Evolutionary conservation across 2,113 vertebrate species (phyloP).

Genomic region (Formicarius rufipectus): DNA sequence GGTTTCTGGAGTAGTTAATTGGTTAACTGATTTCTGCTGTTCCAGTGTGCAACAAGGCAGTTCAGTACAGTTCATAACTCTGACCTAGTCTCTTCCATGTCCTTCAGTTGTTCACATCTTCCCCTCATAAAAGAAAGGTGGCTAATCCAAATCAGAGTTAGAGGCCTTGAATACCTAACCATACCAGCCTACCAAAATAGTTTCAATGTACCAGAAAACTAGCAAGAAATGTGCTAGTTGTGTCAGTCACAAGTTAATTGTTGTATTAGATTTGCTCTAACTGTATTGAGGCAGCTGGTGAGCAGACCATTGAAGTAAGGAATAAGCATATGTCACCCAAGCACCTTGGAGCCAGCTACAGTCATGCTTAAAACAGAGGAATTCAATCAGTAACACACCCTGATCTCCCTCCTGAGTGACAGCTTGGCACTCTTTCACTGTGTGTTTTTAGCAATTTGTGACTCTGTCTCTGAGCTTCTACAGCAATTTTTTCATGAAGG

Average conservation of each 20-base stretch:
- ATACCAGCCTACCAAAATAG: background rate
- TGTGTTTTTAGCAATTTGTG: background rate
- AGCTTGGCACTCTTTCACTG: background rate
- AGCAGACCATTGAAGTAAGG: background rate
- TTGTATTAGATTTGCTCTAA: background rate
- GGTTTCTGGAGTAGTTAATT: background rate
- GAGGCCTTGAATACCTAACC: background rate
- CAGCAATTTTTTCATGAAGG: background rate
- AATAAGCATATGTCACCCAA: background rate
- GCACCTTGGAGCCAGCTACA: background rate
- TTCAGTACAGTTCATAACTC: background rate
- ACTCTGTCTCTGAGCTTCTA: background rate
- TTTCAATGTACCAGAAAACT: background rate
- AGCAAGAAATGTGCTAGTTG: background rate
- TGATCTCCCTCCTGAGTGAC: background rate
- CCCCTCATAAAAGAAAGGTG: background rate
- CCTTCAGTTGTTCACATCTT: background rate
- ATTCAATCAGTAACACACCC: background rate
- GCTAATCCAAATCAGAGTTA: background rate
- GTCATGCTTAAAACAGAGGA: rapidly evolving
- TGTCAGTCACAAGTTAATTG: background rate
- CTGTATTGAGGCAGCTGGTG: background rate
- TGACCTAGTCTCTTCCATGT: background rate
- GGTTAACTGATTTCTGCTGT: background rate
- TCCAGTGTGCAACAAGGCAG: background rate